Evolutionary conservation across 2,888 invertebrate species (phyloP).

Genomic region (Heliothis peltigera): DNA sequence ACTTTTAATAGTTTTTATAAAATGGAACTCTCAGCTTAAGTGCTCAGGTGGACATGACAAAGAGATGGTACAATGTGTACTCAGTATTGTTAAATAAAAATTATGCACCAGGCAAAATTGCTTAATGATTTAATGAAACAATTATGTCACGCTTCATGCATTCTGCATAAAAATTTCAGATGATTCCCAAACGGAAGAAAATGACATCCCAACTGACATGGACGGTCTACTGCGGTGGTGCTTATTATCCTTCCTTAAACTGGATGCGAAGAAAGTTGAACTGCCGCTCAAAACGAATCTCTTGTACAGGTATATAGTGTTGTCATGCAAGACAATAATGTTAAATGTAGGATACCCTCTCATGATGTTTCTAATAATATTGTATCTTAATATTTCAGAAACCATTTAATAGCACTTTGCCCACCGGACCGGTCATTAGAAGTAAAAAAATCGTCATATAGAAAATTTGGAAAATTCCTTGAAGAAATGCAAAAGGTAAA

Average conservation of each 20-base stretch:
- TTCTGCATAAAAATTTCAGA: slow-evolving; percentile 60
- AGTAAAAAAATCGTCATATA: slow-evolving; percentile 96
- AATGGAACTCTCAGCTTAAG: no score
- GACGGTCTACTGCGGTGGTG: slow-evolving; percentile 94
- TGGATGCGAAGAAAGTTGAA: slow-evolving; percentile 91
- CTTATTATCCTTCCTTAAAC: slow-evolving; percentile 94
- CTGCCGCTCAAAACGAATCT: slow-evolving; percentile 95
- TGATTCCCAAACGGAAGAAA: slow-evolving; percentile 65
- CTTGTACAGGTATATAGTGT: slow-evolving; percentile 91
- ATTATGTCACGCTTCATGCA: no score
- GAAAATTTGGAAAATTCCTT: slow-evolving; percentile 96
- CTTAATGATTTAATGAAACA: no score
- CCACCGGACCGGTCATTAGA: slow-evolving; percentile 93
- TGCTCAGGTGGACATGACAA: no score
- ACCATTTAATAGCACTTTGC: slow-evolving; percentile 92
- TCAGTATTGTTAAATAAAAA: no score
- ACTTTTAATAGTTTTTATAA: no score
- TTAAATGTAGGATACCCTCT: neutral
- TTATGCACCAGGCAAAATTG: no score
- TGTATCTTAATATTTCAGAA: slow-evolving; percentile 76
- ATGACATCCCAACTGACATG: slow-evolving; percentile 88
- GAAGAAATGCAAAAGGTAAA: slow-evolving; percentile 92
- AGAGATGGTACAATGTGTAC: no score
- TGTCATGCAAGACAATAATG: no score
- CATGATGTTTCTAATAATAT: neutral